Percentiles rank a stretch among this genome's conserved stretches.
These are phyloP conservation scores for Oryctolagus cuniculus DNA, from an alignment of 2,113 vertebrate species.

Conservation along the genomic window DNA sequence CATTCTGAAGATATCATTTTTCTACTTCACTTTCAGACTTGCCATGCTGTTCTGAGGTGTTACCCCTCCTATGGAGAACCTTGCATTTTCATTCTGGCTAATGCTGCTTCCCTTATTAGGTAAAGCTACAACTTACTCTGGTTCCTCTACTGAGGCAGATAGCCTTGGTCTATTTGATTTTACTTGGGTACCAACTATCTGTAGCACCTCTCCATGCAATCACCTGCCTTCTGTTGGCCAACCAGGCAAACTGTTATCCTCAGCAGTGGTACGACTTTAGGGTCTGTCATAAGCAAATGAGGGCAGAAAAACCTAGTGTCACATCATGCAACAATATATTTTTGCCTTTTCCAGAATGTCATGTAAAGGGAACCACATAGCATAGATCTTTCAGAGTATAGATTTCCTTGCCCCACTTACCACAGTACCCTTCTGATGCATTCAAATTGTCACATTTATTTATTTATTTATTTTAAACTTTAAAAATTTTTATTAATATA, in stretches of 20 bases:
- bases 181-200: neutral
- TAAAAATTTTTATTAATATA: neutral
- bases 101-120: neutral
- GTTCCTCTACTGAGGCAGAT: neutral
- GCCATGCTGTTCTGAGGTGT: neutral
- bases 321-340: neutral
- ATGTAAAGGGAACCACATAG: neutral
- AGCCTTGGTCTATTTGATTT: neutral
- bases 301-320: neutral
- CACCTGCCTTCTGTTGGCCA: neutral
- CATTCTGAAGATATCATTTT: neutral
- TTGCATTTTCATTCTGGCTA: neutral
- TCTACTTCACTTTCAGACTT: neutral
- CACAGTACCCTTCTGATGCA: neutral
- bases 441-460: neutral
- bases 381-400: neutral
- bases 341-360: neutral
- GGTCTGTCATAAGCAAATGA: neutral
- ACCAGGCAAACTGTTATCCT: neutral
- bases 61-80: neutral
- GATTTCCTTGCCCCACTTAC: neutral
- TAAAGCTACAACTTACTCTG: neutral
- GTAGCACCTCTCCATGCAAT: neutral
- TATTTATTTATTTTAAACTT: neutral
- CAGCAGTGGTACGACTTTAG: neutral